Percentiles rank a stretch among this genome's conserved stretches.
Evolutionary conservation across 2,113 vertebrate species (phyloP).

Genomic region (Thermophis baileyi): DNA sequence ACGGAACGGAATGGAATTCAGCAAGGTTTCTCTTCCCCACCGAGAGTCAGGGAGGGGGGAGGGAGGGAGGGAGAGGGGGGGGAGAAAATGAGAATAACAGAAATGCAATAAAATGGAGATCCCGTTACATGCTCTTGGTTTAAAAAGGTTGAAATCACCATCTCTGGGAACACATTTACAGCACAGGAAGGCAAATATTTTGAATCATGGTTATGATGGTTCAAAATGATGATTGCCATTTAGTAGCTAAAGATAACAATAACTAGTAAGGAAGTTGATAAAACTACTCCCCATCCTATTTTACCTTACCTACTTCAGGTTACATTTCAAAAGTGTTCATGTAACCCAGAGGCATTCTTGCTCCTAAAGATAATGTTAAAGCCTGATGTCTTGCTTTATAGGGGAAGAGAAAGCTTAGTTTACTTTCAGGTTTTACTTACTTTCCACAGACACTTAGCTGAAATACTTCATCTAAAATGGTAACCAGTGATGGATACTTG

Average conservation of each 20-base stretch:
- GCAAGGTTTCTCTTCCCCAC: no score
- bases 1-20: no score
- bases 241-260: background rate
- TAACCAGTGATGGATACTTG: constrained; percentile 30
- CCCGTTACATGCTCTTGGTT: background rate
- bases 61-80: no score
- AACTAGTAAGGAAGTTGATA: background rate
- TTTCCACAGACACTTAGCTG: constrained; percentile 37
- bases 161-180: background rate
- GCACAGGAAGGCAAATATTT: background rate
- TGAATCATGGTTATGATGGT: background rate
- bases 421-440: constrained; percentile 32
- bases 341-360: background rate
- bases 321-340: background rate
- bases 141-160: background rate
- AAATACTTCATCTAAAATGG: constrained; percentile 26
- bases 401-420: background rate
- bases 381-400: background rate
- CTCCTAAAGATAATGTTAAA: background rate
- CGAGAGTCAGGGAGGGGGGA: no score
- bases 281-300: background rate
- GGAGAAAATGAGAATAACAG: background rate
- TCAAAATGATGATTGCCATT: background rate
- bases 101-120: background rate
- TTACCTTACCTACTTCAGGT: background rate